A percentile compares a stretch with the other conserved stretches of the same genome.
phyloP scores from a whole-genome alignment of 2,113 vertebrate genomes.

The Corythornis vintsioides region DNA sequence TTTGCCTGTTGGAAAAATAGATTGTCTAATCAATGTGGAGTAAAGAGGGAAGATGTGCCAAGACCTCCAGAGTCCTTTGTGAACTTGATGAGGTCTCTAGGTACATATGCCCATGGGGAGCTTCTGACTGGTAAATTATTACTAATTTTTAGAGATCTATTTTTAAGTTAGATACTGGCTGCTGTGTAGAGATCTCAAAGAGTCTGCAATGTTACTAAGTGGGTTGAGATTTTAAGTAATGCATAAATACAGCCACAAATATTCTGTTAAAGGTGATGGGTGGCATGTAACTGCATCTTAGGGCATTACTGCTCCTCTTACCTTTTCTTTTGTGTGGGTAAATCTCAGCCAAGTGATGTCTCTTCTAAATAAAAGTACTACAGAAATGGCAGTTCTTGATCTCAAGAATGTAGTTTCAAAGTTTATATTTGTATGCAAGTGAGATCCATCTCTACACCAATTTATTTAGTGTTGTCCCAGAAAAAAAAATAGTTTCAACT shows the following conservation, averaged over 20 bases:
- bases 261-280: not conserved
- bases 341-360: not conserved
- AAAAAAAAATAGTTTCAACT: not conserved
- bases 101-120: not conserved
- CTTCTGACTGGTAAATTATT: not conserved
- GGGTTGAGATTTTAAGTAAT: not conserved
- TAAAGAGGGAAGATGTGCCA: not conserved
- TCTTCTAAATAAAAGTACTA: not conserved
- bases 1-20: constrained; percentile 41
- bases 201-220: not conserved
- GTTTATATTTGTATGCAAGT: not conserved
- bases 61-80: not conserved
- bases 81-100: not conserved
- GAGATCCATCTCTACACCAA: not conserved
- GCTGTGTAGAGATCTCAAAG: not conserved
- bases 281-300: not conserved
- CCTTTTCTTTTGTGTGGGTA: not conserved
- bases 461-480: not conserved
- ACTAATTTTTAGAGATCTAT: not conserved
- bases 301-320: not conserved
- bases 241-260: not conserved
- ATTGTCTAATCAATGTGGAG: not conserved
- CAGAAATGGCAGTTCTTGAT: not conserved
- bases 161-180: not conserved
- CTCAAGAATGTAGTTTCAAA: not conserved